Percentiles rank a stretch among this genome's conserved stretches.
Evolutionary conservation across 2,797 vertebrate genomes (phyloP).

Genomic region (Phoxinus dragarum): DNA sequence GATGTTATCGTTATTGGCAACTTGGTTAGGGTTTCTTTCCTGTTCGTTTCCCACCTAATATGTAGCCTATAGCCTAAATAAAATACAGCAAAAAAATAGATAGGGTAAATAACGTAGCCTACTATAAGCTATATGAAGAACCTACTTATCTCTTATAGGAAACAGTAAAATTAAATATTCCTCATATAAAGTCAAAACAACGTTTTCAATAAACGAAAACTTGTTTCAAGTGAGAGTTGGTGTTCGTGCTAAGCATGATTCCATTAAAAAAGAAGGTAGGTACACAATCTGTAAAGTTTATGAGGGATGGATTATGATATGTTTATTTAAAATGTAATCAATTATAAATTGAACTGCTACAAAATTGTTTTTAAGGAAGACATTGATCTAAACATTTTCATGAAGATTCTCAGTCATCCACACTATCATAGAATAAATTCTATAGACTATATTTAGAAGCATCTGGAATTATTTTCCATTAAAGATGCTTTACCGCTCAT

Average conservation of each 20-base stretch:
- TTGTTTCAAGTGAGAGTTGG: neutral
- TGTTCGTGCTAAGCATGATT: neutral
- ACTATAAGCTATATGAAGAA: neutral
- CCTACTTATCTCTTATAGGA: neutral
- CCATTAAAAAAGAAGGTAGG: neutral
- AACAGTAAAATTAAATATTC: neutral
- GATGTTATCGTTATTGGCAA: neutral
- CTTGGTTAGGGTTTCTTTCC: slow-evolving; percentile 7
- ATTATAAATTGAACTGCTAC: neutral
- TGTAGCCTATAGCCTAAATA: neutral
- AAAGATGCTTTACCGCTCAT: neutral
- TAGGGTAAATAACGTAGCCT: neutral
- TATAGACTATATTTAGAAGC: neutral
- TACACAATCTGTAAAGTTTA: neutral
- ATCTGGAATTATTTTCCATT: neutral
- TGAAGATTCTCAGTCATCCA: neutral
- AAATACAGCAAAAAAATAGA: neutral
- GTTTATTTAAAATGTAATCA: neutral
- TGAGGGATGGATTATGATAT: neutral
- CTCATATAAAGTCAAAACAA: too few species aligned
- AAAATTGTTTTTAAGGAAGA: neutral
- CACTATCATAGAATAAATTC: neutral
- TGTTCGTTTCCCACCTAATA: neutral
- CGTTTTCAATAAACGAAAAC: neutral
- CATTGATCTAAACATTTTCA: neutral